Evolutionary conservation across 37 sponge, comb jelly and placozoan genomes (phyloP).

Genomic region (Oopsacas minuta): DNA sequence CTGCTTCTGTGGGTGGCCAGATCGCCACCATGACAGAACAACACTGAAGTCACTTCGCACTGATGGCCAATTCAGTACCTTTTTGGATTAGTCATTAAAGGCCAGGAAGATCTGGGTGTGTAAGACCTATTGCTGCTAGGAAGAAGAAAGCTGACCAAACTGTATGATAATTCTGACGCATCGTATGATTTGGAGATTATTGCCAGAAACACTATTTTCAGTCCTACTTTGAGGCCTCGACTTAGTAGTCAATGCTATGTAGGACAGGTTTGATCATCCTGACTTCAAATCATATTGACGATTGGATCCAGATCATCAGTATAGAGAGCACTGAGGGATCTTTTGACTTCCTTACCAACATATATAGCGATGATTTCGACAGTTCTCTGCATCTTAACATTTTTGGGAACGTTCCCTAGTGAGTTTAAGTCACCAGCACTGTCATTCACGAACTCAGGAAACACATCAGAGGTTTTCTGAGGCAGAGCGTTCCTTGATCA

Average conservation of each 20-base stretch:
- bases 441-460: too few species aligned
- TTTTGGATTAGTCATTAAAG: not conserved
- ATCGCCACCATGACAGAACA: conserved; percentile 33
- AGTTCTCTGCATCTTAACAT: conserved; percentile 19
- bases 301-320: not conserved
- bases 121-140: conserved; percentile 22
- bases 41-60: conserved; percentile 31
- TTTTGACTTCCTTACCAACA: too few species aligned
- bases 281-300: not conserved
- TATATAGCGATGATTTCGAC: conserved; percentile 21
- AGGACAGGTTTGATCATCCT: not conserved
- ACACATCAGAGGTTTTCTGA: not conserved
- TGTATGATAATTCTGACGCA: conserved; percentile 18
- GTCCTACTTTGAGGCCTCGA: conserved; percentile 28
- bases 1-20: conserved; percentile 37
- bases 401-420: conserved; percentile 12
- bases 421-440: not conserved
- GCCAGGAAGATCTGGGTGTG: conserved; percentile 14
- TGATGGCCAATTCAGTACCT: conserved; percentile 23
- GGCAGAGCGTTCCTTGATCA: too few species aligned
- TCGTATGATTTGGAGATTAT: not conserved
- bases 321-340: too few species aligned
- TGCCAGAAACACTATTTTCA: not conserved
- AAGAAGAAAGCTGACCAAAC: conserved; percentile 20
- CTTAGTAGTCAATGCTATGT: conserved; percentile 10